Base-by-base conservation (phyloP, 2,113 vertebrate species). In the Phyllopteryx taeniolatus region DNA sequence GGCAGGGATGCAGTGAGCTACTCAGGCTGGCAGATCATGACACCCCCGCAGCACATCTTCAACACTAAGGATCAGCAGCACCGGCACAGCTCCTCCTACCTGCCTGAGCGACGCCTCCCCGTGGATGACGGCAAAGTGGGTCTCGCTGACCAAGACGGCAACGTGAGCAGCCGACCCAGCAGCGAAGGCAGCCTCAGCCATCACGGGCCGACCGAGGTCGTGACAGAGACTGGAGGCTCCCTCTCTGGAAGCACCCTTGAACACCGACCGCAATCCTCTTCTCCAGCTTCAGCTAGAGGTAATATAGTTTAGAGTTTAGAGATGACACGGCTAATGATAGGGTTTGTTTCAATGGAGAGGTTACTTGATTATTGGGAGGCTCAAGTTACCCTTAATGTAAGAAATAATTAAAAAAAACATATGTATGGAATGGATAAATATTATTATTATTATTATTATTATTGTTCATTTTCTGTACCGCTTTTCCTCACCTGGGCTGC, bases 1-100 rank as follows among this genome's bases (percentile, higher is more conserved):
- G 12, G 93, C 92, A 2, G 95, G 95, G 94, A 97, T 92, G 91
- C 94, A 92, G 90, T 95, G 93, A 13, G 94, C 86, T 98, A 96
- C 85, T 94, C 95, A 73, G 95, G 96, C 64, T 99, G 98, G 98
- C 97, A 98, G 92, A 95, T 98, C 78, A 95, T 99, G 94, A 92
- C 96, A 66, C 93, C 95, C 68, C 95, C 95, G 57, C 95, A 95
- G 75, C 96, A 94, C 67, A 94, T 95, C 84, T 96, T 96, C 91
- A 90, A 93, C 84, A 88, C 93, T 78, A 96, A 98, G 92, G 96
- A 96, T 72, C 83, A 84, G 53, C 82, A 83, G 43, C 27, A 54
- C 12, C 70, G 62, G 77, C 79, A 72, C 64, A 27, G 83, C 70
- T 44, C 81, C 31, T 75, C 90, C 59, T 96, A 92, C 88, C 73